Base-by-base conservation (phyloP, 2,113 vertebrate species). In the Thamnaconus septentrionalis region DNA sequence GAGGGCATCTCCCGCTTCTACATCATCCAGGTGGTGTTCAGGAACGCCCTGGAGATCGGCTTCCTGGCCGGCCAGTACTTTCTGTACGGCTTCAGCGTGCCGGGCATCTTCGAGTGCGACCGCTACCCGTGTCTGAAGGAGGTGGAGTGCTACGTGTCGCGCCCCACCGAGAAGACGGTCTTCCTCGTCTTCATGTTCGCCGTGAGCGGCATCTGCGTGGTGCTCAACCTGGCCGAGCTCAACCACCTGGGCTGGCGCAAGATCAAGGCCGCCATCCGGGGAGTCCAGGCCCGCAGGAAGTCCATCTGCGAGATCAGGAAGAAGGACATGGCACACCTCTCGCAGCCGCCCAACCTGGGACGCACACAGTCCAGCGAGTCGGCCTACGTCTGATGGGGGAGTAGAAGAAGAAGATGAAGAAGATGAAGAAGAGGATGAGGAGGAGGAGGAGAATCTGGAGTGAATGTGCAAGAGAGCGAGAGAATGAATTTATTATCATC, bases 171-270 rank as follows among this genome's bases (percentile, higher is more conserved):
- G 66, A 96, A 96, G 57, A 96, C 91, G 0, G 93, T 96, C 0
- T 96, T 96, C 84, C 74, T 96, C 56, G 94, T 93, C 0, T 96
- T 96, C 86, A 96, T 96, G 95, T 96, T 96, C 1, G 95, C 95
- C 0, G 95, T 96, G n/a, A 96, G 94, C 3, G 94, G 94, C 0
- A 90, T 96, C 56, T 96, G 94, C 10, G 95, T 96, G 12, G 87
- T 95, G 46, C 93, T 96, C 81, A 96, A 96, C 89, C 76, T 96
- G 79, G 95, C 95, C 0, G 95, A 96, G 86, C 94, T 96, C 67
- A 95, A 96, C 91, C 95, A 96, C 51, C 75, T 96, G 61, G 95
- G 95, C 11, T 96, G 95, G 95, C 87, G 92, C 56, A 94, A 96
- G 85, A 94, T 95, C 56, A 91, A 92, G 52, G 91, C 92, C 0